phyloP scores from a whole-genome alignment of 53 echinoderm and acorn worm species.

The Patiria pectinifera region DNA sequence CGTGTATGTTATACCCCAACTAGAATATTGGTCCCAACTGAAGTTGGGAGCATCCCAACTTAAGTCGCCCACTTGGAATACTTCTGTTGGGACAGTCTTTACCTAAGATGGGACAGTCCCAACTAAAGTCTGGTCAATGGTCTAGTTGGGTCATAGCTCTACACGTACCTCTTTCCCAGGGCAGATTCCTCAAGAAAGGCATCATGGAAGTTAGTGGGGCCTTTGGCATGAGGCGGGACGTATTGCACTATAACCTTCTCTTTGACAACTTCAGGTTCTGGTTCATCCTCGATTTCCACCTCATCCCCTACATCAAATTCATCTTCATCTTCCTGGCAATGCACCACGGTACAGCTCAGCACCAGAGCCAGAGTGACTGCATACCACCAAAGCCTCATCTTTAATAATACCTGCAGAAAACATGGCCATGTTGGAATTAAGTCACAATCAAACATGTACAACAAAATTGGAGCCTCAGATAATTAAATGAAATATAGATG shows the following conservation, averaged over 20 bases:
- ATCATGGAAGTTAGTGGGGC: conserved; percentile 37
- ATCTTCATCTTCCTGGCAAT: conserved; percentile 30
- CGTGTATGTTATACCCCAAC: too few relatives aligned
- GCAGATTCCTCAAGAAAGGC: conserved; percentile 32
- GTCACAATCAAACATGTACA: too few relatives aligned
- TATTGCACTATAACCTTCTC: conserved; percentile 47
- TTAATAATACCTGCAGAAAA: neutral
- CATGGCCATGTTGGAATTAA: neutral
- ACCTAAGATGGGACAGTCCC: too few relatives aligned
- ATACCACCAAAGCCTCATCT: conserved; percentile 29
- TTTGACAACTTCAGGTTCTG: conserved; percentile 13
- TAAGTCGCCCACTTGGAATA: too few relatives aligned
- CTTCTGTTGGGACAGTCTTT: too few relatives aligned
- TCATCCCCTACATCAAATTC: conserved; percentile 29
- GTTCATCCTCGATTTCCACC: conserved; percentile 29
- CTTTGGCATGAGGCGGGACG: conserved; percentile 29
- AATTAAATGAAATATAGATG: too few relatives aligned
- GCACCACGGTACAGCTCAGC: conserved; percentile 13
- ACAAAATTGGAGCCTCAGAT: too few relatives aligned
- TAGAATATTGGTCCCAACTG: too few relatives aligned
- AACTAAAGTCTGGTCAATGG: too few relatives aligned
- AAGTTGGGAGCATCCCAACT: too few relatives aligned
- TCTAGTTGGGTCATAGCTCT: too few relatives aligned
- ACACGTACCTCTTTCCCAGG: conserved; percentile 37
- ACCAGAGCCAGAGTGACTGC: neutral